Evolutionary conservation across 1,140 invertebrate species (phyloP).

Genomic region (Drosophila watanabei): DNA sequence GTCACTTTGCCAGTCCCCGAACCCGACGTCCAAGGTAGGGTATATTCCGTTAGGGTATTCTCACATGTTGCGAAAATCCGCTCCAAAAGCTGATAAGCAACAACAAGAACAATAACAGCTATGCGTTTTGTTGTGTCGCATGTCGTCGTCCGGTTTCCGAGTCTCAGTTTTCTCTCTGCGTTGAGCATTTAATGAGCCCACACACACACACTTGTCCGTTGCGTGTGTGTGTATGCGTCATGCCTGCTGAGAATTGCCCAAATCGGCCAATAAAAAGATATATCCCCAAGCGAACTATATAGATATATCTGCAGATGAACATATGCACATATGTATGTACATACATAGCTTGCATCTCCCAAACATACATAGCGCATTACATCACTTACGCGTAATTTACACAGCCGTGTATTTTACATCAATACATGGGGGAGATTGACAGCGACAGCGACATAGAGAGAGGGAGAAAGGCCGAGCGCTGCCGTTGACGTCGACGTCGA

Average conservation of each 20-base stretch:
- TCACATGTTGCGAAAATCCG: slow-evolving; percentile 10
- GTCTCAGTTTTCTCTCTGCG: slow-evolving; percentile 27
- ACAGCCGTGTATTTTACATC: slow-evolving; percentile 20
- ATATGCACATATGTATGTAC: background rate
- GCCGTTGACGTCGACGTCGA: slow-evolving; percentile 1
- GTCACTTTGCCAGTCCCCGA: background rate
- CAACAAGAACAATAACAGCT: slow-evolving; percentile 32
- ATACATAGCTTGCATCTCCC: slow-evolving; percentile 4
- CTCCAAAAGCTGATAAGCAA: slow-evolving; percentile 33
- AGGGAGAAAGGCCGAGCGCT: slow-evolving; percentile 14
- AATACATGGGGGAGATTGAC: slow-evolving; percentile 11
- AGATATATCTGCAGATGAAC: slow-evolving; percentile 9
- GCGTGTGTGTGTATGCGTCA: slow-evolving; percentile 32
- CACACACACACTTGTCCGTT: slow-evolving; percentile 1
- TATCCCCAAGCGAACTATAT: background rate
- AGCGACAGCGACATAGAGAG: slow-evolving; percentile 9
- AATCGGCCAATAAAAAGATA: slow-evolving; percentile 13
- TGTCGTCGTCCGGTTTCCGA: slow-evolving; percentile 69
- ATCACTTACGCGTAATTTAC: slow-evolving; percentile 28
- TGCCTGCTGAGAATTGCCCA: slow-evolving; percentile 32
- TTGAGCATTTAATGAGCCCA: slow-evolving; percentile 14
- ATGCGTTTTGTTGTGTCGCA: slow-evolving; percentile 37
- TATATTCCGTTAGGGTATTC: slow-evolving; percentile 10
- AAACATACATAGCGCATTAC: slow-evolving; percentile 21
- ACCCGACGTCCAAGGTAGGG: slow-evolving; percentile 4